Percentiles rank a stretch among this genome's conserved stretches.
Evolutionary conservation across 2,888 invertebrate genomes (phyloP).

Genomic region (Himalopsyche japonica): DNA sequence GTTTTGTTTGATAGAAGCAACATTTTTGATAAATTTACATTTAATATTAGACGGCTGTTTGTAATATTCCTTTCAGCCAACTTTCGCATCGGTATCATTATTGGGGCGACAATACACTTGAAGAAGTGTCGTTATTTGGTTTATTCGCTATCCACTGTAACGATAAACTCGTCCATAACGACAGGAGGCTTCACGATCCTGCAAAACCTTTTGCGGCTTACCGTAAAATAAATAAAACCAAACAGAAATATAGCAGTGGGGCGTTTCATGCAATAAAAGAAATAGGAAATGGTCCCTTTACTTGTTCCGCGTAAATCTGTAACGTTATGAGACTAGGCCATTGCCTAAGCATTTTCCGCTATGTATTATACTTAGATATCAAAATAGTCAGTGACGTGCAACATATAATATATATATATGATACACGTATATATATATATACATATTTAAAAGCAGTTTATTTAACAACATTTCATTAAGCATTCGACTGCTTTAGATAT

Average conservation of each 20-base stretch:
- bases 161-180: not conserved
- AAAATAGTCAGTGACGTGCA: not conserved
- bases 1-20: no score
- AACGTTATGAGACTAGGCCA: constrained; percentile 2
- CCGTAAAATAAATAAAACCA: constrained; percentile 24
- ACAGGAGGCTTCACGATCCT: not conserved
- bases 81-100: not conserved
- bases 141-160: not conserved
- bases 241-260: constrained; percentile 9
- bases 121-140: not conserved
- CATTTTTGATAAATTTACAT: no score
- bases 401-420: no score
- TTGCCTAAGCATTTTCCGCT: not conserved
- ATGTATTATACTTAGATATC: not conserved
- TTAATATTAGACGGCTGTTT: no score
- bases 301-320: constrained; percentile 18
- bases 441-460: no score
- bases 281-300: constrained; percentile 19
- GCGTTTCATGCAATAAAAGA: constrained; percentile 18
- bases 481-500: no score
- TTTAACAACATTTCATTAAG: no score
- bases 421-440: no score
- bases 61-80: no score
- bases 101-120: not conserved
- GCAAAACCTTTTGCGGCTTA: constrained; percentile 13